Conservation (phyloP, 2,113 vertebrate genomes). For the Fulmarus glacialis region DNA sequence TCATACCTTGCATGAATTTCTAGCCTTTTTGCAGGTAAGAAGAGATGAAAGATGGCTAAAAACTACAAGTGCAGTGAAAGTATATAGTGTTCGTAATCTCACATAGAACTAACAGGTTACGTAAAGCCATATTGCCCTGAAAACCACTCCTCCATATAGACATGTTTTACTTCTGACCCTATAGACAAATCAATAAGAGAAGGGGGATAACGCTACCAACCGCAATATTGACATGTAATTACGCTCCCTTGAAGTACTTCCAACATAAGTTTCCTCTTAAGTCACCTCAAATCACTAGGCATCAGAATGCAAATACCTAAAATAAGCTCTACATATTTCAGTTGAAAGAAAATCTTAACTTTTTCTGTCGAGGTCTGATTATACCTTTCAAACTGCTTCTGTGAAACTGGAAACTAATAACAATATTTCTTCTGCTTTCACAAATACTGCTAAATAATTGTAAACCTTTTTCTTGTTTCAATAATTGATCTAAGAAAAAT, state of each 20-base stretch:
- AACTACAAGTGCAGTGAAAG: neutral
- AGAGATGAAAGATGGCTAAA: neutral
- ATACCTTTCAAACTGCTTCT: neutral
- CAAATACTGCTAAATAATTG: neutral
- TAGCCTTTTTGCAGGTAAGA: neutral
- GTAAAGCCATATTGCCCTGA: neutral
- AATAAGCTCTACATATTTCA: neutral
- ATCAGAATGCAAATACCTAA: neutral
- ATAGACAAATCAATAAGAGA: neutral
- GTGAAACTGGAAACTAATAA: neutral
- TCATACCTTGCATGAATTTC: neutral
- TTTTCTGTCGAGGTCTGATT: neutral
- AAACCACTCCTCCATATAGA: neutral
- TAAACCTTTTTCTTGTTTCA: neutral
- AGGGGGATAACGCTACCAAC: rapidly evolving
- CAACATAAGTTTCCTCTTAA: neutral
- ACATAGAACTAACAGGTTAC: neutral
- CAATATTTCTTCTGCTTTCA: neutral
- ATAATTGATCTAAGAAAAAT: neutral
- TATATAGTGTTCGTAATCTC: neutral
- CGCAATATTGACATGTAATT: neutral
- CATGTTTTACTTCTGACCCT: neutral
- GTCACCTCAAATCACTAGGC: neutral
- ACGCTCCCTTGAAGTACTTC: neutral
- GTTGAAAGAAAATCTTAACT: neutral